phyloP scores from a whole-genome alignment of 2,113 vertebrate genomes.

The Melanerpes formicivorus region DNA sequence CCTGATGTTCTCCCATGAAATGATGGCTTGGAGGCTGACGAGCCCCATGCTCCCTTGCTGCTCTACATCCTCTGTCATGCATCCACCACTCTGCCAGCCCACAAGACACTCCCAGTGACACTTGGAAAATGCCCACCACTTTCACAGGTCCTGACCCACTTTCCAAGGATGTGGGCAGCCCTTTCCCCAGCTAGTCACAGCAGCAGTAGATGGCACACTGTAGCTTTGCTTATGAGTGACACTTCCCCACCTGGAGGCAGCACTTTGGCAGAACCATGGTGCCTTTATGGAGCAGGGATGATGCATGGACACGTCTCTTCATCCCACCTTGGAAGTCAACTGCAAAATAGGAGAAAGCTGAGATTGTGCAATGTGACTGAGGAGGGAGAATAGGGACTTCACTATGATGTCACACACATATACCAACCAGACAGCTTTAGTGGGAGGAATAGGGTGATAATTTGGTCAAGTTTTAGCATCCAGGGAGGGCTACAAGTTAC shows the following conservation, averaged over 20 bases:
- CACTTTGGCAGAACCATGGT: neutral
- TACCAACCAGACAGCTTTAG: neutral
- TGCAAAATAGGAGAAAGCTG: neutral
- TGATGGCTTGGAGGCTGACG: neutral
- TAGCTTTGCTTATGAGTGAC: neutral
- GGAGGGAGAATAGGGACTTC: neutral
- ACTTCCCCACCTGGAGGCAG: neutral
- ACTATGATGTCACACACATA: neutral
- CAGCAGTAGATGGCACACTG: neutral
- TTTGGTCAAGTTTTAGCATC: neutral
- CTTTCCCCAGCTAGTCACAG: neutral
- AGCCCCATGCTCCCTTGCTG: fast-evolving
- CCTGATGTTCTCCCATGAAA: conserved; percentile 4
- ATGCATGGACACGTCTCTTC: neutral
- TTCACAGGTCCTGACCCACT: neutral
- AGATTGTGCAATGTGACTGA: neutral
- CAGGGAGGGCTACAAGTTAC: neutral
- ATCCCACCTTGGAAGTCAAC: neutral
- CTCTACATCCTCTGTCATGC: neutral
- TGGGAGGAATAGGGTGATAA: neutral
- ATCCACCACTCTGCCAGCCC: neutral
- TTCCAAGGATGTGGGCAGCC: neutral
- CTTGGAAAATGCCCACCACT: neutral
- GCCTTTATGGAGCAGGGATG: neutral
- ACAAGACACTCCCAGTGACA: neutral